These are phyloP conservation scores for Dreissena rostriformis DNA, from an alignment of 1,140 invertebrate genomes.

Conservation along the genomic window DNA sequence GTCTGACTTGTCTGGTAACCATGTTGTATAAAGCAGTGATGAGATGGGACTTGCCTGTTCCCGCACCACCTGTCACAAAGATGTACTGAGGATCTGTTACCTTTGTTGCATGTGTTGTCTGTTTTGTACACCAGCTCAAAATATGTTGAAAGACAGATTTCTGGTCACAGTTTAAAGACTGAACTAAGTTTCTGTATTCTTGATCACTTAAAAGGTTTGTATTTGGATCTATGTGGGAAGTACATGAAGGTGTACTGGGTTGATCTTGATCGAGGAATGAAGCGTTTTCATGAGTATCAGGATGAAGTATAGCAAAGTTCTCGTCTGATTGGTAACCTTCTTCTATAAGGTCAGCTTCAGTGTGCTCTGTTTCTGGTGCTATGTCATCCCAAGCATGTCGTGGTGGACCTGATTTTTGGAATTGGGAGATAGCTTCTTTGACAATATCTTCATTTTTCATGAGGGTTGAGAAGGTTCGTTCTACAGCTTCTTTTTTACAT, in stretches of 20 bases:
- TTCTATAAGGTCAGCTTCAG: conserved; percentile 30
- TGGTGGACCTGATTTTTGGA: conserved; percentile 17
- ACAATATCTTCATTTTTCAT: conserved; percentile 35
- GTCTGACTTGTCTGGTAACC: conserved; percentile 22
- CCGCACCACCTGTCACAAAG: conserved; percentile 45
- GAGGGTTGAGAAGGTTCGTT: not conserved
- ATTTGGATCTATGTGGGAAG: not conserved
- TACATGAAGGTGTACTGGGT: not conserved
- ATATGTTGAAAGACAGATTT: conserved; percentile 29
- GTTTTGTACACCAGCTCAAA: conserved; percentile 28
- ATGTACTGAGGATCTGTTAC: conserved; percentile 28
- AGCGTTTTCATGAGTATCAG: conserved; percentile 10
- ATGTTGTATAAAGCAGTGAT: conserved; percentile 45
- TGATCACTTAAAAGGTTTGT: conserved; percentile 15
- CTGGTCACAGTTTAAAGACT: conserved; percentile 42
- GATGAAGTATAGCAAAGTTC: conserved; percentile 34
- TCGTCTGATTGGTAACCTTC: conserved; percentile 30
- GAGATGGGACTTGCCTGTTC: conserved; percentile 42
- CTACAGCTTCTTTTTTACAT: conserved; percentile 12
- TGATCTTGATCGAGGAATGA: not conserved
- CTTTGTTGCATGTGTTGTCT: not conserved
- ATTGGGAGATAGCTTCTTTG: conserved; percentile 14
- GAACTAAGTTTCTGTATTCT: conserved; percentile 29
- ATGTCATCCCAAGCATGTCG: conserved; percentile 35
- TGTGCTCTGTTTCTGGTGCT: conserved; percentile 26